A percentile compares a stretch with the other conserved stretches of the same genome.
phyloP scores from a whole-genome alignment of 92 coral and sea anemone species.

The Nematostella vectensis region DNA sequence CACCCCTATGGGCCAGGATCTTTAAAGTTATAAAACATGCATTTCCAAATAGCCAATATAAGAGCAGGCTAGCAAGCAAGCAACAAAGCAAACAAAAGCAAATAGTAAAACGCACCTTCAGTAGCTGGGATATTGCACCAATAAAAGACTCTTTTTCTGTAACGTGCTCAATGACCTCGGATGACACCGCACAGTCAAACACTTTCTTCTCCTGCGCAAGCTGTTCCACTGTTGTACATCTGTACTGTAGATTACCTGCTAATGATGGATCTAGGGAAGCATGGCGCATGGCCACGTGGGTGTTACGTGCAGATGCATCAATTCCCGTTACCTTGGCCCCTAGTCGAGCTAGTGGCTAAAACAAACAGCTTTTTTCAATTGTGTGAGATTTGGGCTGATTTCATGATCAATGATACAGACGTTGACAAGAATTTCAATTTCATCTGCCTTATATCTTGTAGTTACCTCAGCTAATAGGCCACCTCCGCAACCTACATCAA shows the following conservation, averaged over 20 bases:
- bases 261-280: conserved; percentile 61
- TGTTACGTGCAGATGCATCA: conserved; percentile 81
- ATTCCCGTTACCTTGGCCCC: conserved; percentile 89
- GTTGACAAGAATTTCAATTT: no score
- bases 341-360: conserved; percentile 83
- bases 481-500: conserved; percentile 97
- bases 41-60: no score
- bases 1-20: no score
- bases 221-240: conserved; percentile 75
- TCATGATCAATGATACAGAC: no score
- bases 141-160: conserved; percentile 67
- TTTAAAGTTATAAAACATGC: no score
- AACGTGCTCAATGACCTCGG: conserved; percentile 93
- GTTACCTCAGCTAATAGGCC: conserved; percentile 86
- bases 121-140: conserved; percentile 45
- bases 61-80: no score
- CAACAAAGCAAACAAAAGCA: no score
- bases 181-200: conserved; percentile 88
- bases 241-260: conserved; percentile 39
- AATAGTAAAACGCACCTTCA: no score
- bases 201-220: conserved; percentile 50
- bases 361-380: no score
- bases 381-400: no score
- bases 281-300: conserved; percentile 79
- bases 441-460: no score